A percentile compares a stretch with the other conserved stretches of the same genome.
Conservation (phyloP, 2,797 vertebrate genomes). For the Etheostoma perlongum region DNA sequence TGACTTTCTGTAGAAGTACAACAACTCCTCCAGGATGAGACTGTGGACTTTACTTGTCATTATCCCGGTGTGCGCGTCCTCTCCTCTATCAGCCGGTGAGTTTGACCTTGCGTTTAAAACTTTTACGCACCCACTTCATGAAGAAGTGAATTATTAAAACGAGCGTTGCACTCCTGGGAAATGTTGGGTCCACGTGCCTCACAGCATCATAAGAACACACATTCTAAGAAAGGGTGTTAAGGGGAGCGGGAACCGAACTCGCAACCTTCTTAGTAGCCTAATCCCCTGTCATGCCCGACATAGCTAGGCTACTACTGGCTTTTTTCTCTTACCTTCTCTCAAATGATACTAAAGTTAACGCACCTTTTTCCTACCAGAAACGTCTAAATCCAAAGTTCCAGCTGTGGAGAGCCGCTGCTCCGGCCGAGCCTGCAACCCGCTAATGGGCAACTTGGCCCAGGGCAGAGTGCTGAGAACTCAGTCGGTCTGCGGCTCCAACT, state of each 20-base stretch:
- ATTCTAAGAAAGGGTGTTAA: not conserved
- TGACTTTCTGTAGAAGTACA: slow-evolving; percentile 14
- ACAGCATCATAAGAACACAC: not conserved
- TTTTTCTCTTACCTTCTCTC: not conserved
- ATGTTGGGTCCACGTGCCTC: not conserved
- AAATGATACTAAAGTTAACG: not conserved
- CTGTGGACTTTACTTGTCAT: slow-evolving; percentile 67
- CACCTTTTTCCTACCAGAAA: slow-evolving; percentile 28
- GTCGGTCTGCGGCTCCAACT: slow-evolving; percentile 86
- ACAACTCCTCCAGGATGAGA: slow-evolving; percentile 61
- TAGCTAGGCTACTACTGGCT: not conserved
- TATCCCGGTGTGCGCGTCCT: slow-evolving; percentile 62
- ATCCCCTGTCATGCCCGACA: too few species aligned
- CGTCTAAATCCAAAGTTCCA: slow-evolving; percentile 11
- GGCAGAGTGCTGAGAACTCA: slow-evolving; percentile 87
- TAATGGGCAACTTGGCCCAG: slow-evolving; percentile 92
- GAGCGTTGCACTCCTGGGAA: not conserved
- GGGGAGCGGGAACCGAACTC: not conserved
- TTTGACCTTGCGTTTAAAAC: slow-evolving; percentile 21
- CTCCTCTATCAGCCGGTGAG: slow-evolving; percentile 70
- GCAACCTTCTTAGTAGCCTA: not conserved
- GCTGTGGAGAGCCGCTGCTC: slow-evolving; percentile 81
- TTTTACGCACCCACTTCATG: slow-evolving; percentile 6
- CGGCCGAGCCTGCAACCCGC: slow-evolving; percentile 92
- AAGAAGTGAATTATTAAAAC: not conserved